These are phyloP conservation scores for Chiloscyllium punctatum DNA, from an alignment of 2,797 vertebrate species.

Conservation along the genomic window DNA sequence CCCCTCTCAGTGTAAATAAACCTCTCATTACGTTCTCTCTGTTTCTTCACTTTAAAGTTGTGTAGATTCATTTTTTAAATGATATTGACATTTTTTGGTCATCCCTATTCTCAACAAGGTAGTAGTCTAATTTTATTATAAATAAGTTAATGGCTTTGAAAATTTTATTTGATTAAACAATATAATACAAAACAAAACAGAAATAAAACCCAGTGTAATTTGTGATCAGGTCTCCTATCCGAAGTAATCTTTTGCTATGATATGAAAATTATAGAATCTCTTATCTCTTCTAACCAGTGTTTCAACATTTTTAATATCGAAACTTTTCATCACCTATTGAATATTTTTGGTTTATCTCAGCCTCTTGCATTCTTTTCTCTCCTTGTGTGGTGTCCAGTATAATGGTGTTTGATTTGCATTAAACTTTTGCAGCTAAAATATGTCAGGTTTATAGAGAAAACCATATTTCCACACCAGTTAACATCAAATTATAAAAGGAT, in stretches of 20 bases:
- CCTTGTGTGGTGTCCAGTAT: background rate
- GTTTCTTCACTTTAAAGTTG: background rate
- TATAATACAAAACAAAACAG: background rate
- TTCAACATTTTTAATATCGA: background rate
- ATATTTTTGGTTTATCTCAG: background rate
- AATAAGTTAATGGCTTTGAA: background rate
- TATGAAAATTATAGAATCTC: background rate
- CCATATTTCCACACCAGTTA: background rate
- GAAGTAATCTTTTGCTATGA: background rate
- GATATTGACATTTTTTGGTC: too few relatives aligned
- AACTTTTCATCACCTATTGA: background rate
- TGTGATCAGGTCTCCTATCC: background rate
- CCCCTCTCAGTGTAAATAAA: too few relatives aligned
- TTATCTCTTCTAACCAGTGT: background rate
- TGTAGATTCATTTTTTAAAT: background rate
- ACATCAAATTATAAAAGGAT: background rate
- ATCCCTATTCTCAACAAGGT: background rate
- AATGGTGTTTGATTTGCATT: background rate
- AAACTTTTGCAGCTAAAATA: background rate
- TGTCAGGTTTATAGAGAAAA: background rate
- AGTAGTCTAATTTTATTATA: background rate
- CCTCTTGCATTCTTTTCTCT: background rate
- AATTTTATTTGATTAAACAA: background rate
- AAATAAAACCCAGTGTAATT: background rate
- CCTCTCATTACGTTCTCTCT: background rate